Conservation (phyloP, 2,797 vertebrate species). For the Acanthis flammea region DNA sequence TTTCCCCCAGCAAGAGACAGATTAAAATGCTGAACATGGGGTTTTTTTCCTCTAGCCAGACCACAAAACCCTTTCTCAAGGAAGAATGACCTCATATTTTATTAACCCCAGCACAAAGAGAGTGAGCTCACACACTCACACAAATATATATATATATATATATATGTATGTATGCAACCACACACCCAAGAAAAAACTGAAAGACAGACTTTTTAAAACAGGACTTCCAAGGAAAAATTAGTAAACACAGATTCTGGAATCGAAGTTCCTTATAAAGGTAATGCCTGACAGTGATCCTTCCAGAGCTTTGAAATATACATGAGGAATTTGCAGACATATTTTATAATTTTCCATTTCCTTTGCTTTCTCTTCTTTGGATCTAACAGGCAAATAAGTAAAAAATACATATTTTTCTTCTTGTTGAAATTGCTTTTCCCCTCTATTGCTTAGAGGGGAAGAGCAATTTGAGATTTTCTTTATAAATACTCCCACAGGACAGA, state of each 20-base stretch:
- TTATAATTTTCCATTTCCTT: background rate
- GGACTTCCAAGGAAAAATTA: background rate
- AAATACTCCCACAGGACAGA: background rate
- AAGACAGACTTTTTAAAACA: background rate
- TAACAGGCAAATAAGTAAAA: background rate
- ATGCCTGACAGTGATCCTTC: background rate
- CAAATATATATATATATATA: too few relatives aligned
- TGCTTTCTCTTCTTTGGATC: background rate
- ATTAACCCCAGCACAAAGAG: background rate
- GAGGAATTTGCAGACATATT: background rate
- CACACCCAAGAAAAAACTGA: background rate
- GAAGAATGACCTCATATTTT: slow-evolving; percentile 54
- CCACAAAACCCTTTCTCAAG: slow-evolving; percentile 62
- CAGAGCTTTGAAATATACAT: background rate
- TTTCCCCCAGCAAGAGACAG: slow-evolving; percentile 1
- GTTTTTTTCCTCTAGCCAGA: background rate
- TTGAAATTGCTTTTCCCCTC: too few relatives aligned
- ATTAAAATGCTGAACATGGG: slow-evolving; percentile 31
- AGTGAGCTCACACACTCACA: background rate
- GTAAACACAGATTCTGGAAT: background rate
- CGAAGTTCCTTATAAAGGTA: background rate
- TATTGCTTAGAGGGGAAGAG: background rate
- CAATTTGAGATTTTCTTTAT: background rate
- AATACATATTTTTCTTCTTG: background rate
- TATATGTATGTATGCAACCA: background rate